phyloP scores from a whole-genome alignment of 2,888 invertebrate species.

The Panzeria rudis region DNA sequence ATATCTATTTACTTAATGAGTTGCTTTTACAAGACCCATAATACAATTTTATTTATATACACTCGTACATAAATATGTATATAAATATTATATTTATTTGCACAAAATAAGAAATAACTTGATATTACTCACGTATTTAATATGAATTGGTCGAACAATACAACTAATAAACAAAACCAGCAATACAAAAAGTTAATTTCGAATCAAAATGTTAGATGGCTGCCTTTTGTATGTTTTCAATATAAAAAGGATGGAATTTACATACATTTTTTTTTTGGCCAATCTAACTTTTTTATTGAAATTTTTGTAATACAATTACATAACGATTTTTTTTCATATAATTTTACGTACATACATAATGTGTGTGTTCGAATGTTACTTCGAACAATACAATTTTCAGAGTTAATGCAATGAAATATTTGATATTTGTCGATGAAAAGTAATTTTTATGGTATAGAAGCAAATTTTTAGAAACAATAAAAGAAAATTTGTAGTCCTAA shows the following conservation, averaged over 20 bases:
- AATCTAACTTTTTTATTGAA: background rate
- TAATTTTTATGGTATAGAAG: background rate
- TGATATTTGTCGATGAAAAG: background rate
- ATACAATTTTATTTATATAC: background rate
- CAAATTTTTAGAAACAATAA: background rate
- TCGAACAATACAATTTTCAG: background rate
- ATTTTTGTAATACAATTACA: background rate
- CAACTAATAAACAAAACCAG: constrained; percentile 15
- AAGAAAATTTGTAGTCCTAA: background rate
- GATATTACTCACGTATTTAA: constrained; percentile 48
- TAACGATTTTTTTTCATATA: background rate
- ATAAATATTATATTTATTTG: background rate
- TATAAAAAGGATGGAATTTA: background rate
- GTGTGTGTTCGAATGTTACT: no score
- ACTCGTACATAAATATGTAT: no score
- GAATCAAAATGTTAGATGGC: background rate
- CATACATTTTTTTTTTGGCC: background rate
- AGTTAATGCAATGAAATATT: background rate
- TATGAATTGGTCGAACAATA: constrained; percentile 38
- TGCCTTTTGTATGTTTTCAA: background rate
- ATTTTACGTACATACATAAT: no score
- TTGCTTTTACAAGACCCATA: background rate
- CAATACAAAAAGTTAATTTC: background rate
- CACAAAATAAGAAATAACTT: background rate
- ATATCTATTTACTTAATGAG: background rate